Conservation (phyloP, 2,888 invertebrate genomes). For the Macrosoma leucophasiata region DNA sequence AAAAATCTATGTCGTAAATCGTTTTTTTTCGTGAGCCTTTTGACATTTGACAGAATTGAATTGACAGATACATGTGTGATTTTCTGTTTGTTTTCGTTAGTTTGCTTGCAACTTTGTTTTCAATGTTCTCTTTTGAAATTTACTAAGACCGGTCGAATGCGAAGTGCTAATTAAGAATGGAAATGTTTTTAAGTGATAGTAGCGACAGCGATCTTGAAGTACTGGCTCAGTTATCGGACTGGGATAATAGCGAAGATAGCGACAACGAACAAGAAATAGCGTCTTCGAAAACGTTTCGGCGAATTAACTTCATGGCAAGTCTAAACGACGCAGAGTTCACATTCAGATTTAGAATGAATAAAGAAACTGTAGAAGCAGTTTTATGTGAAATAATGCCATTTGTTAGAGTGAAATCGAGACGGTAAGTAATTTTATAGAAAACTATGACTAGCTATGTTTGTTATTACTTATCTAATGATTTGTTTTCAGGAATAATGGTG, state of each 20-base stretch:
- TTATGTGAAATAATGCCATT: constrained; percentile 4
- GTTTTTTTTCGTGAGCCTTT: too few species aligned
- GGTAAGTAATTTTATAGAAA: constrained; percentile 5
- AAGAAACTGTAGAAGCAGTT: constrained; percentile 1
- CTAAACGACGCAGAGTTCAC: constrained; percentile 20
- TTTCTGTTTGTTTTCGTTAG: too few species aligned
- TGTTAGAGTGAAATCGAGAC: constrained; percentile 8
- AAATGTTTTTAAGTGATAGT: constrained; percentile 3
- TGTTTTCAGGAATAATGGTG: constrained; percentile 22
- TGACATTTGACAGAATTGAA: too few species aligned
- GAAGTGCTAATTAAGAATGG: too few species aligned
- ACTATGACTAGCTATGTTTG: neutral
- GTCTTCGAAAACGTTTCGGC: constrained; percentile 4
- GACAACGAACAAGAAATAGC: neutral
- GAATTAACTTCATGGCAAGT: constrained; percentile 17
- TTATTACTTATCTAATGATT: neutral
- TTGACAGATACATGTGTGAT: too few species aligned
- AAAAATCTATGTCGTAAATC: too few species aligned
- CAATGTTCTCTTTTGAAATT: too few species aligned
- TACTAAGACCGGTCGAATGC: too few species aligned
- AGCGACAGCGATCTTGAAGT: constrained; percentile 16
- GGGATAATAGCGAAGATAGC: constrained; percentile 10
- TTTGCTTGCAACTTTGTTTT: too few species aligned
- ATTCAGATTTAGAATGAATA: constrained; percentile 10
- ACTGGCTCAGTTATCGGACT: constrained; percentile 14